Evolutionary conservation across 2,113 vertebrate genomes (phyloP).

Genomic region (Tympanuchus pallidicinctus): DNA sequence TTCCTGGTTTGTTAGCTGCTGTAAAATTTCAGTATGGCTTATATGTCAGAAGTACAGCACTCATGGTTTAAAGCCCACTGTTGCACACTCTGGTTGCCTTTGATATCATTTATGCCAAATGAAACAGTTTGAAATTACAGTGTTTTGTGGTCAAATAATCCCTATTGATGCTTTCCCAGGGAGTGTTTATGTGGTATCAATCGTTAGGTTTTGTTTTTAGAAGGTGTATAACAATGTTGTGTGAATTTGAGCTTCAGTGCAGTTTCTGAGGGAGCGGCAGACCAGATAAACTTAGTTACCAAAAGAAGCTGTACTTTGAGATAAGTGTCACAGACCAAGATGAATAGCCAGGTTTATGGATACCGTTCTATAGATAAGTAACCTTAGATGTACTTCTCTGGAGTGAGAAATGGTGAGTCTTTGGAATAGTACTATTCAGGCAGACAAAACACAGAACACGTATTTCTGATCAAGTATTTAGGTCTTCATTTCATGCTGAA

Average conservation of each 20-base stretch:
- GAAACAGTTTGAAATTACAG: background rate
- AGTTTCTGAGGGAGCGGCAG: background rate
- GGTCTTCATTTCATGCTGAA: background rate
- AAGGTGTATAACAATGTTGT: background rate
- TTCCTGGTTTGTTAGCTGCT: background rate
- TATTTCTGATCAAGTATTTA: background rate
- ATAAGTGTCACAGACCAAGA: background rate
- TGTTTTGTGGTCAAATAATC: background rate
- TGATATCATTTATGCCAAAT: background rate
- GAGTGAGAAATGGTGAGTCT: background rate
- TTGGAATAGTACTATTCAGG: background rate
- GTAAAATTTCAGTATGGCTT: background rate
- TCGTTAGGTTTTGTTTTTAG: background rate
- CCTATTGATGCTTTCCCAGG: background rate
- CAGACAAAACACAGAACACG: background rate
- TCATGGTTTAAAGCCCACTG: background rate
- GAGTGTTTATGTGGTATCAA: background rate
- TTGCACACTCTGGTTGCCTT: background rate
- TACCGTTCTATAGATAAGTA: background rate
- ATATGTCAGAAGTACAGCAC: background rate
- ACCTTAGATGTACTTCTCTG: background rate
- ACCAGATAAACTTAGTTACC: background rate
- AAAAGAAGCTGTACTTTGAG: background rate
- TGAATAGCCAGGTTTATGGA: background rate
- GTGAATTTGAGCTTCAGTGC: background rate